Conservation (phyloP, 2,797 vertebrate genomes). For the Myioborus miniatus region DNA sequence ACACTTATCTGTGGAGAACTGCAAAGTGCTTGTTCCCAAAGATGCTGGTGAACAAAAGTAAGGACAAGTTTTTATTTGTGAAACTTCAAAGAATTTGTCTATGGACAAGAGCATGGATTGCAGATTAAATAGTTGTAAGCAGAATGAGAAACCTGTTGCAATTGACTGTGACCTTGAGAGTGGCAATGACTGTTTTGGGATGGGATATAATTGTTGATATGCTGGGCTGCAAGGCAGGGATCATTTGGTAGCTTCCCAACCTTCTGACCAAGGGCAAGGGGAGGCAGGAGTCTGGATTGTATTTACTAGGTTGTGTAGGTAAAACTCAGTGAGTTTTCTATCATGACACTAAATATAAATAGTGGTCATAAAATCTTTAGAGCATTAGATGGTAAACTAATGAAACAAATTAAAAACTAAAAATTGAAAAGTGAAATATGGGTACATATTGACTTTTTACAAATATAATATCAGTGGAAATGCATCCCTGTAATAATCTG, state of each 20-base stretch:
- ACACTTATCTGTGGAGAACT: background rate
- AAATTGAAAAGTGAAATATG: constrained; percentile 44
- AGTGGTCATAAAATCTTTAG: background rate
- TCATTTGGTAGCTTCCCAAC: background rate
- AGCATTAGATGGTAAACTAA: constrained; percentile 24
- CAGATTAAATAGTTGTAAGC: background rate
- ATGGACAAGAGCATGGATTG: background rate
- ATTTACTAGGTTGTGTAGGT: background rate
- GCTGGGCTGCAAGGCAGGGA: background rate
- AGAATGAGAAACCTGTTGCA: background rate
- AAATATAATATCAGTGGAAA: constrained; percentile 13
- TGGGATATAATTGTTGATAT: background rate
- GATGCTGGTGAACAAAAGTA: background rate
- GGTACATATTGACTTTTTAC: background rate
- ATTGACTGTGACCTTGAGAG: background rate
- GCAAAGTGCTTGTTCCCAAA: background rate
- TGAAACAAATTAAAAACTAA: constrained; percentile 49
- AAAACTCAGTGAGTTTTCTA: background rate
- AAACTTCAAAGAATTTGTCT: background rate
- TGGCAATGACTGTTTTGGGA: background rate
- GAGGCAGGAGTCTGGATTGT: background rate
- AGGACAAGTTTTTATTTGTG: background rate
- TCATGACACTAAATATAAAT: background rate
- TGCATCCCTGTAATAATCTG: background rate
- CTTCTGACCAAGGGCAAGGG: background rate